These are phyloP conservation scores for Machimus rusticus DNA, from an alignment of 2,888 invertebrate species.

Conservation along the genomic window DNA sequence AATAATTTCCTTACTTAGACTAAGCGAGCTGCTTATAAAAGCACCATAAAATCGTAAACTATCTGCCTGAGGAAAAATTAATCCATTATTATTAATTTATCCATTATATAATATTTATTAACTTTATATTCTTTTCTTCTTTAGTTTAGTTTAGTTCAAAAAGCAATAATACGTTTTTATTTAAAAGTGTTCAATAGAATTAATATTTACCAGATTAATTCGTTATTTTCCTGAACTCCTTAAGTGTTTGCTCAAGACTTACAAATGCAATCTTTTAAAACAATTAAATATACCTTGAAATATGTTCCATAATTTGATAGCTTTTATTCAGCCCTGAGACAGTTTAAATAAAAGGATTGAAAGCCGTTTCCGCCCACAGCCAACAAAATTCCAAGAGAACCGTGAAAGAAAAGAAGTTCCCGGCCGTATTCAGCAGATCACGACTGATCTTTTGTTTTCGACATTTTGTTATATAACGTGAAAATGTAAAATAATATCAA, in stretches of 20 bases:
- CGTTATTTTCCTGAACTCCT: neutral
- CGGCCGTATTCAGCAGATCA: neutral
- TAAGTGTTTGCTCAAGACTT: neutral
- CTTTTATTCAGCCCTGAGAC: neutral
- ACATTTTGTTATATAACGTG: slow-evolving; percentile 23
- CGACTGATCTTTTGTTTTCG: slow-evolving; percentile 28
- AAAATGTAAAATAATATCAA: slow-evolving; percentile 30
- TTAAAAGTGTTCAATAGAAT: neutral
- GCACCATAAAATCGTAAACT: no score
- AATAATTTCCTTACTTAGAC: no score
- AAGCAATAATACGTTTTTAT: no score
- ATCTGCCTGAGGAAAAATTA: no score
- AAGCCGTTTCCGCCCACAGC: slow-evolving; percentile 8
- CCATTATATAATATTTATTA: no score
- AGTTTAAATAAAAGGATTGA: neutral
- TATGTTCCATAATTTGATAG: neutral
- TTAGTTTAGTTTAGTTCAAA: no score
- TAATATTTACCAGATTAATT: neutral
- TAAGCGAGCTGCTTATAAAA: no score
- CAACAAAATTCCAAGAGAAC: neutral
- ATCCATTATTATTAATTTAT: no score
- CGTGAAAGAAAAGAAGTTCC: neutral
- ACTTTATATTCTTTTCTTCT: no score
- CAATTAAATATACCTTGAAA: neutral
- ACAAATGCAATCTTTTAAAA: neutral